phyloP scores from a whole-genome alignment of 1,140 invertebrate species.

The Temnothorax nylanderi region DNA sequence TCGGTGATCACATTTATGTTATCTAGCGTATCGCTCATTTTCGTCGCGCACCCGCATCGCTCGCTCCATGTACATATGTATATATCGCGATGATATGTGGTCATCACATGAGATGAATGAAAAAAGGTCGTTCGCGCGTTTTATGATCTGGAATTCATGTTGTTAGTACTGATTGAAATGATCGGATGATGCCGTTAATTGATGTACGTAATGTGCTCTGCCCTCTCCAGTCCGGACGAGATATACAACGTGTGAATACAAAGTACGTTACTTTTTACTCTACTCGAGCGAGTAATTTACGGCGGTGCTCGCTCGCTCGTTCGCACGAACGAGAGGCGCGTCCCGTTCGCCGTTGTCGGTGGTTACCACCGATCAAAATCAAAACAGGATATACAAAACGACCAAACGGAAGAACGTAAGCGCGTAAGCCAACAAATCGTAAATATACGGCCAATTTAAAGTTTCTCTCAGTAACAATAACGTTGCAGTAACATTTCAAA shows the following conservation, averaged over 20 bases:
- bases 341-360: conserved; percentile 76
- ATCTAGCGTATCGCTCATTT: conserved; percentile 29
- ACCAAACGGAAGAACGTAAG: conserved; percentile 64
- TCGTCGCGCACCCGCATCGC: neutral
- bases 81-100: conserved; percentile 39
- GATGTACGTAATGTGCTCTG: conserved; percentile 77
- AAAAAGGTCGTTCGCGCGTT: conserved; percentile 8
- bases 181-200: conserved; percentile 65
- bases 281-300: conserved; percentile 63
- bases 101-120: conserved; percentile 40
- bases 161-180: conserved; percentile 50
- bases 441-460: conserved; percentile 73
- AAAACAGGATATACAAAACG: conserved; percentile 50
- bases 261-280: conserved; percentile 47
- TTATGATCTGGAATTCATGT: conserved; percentile 25
- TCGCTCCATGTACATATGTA: neutral
- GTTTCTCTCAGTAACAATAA: conserved; percentile 70
- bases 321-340: conserved; percentile 71
- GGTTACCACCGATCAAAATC: conserved; percentile 48
- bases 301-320: conserved; percentile 21
- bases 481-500: conserved; percentile 79
- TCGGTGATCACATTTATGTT: neutral
- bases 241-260: conserved; percentile 50
- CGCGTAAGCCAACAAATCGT: conserved; percentile 72
- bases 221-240: conserved; percentile 79